A percentile compares a stretch with the other conserved stretches of the same genome.
These are phyloP conservation scores for Rugalucina vietnamica DNA, from an alignment of 2,888 invertebrate genomes.

Conservation along the genomic window DNA sequence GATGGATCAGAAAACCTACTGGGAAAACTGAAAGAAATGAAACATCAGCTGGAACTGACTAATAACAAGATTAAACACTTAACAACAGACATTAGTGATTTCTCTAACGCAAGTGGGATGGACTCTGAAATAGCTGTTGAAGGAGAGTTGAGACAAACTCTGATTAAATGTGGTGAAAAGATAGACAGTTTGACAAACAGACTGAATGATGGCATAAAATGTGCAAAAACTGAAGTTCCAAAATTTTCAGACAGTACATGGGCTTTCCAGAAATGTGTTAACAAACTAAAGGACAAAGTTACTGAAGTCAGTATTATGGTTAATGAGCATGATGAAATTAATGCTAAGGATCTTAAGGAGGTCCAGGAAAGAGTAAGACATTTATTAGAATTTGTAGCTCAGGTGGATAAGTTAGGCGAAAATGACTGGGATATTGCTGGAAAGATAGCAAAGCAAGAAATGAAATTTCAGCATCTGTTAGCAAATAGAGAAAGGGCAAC, in stretches of 20 bases:
- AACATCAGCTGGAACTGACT: slow-evolving; percentile 68
- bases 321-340: slow-evolving; percentile 73
- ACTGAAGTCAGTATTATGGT: slow-evolving; percentile 66
- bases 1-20: slow-evolving; percentile 62
- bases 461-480: slow-evolving; percentile 60
- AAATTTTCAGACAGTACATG: slow-evolving; percentile 60
- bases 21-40: slow-evolving; percentile 74
- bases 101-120: slow-evolving; percentile 26
- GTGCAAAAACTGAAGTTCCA: slow-evolving; percentile 56
- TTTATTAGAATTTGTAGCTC: slow-evolving; percentile 71
- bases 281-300: slow-evolving; percentile 70
- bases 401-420: slow-evolving; percentile 71
- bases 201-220: slow-evolving; percentile 64
- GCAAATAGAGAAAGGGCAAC: slow-evolving; percentile 55
- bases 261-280: slow-evolving; percentile 73
- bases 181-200: slow-evolving; percentile 67
- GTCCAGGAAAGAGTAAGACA: slow-evolving; percentile 71
- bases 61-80: slow-evolving; percentile 71
- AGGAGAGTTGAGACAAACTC: slow-evolving; percentile 57
- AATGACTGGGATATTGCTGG: slow-evolving; percentile 76
- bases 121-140: slow-evolving; percentile 50
- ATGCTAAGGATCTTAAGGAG: slow-evolving; percentile 72
- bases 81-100: slow-evolving; percentile 60
- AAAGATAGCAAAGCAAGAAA: slow-evolving; percentile 70
- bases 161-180: slow-evolving; percentile 70